Percentiles rank a stretch among this genome's conserved stretches.
These are phyloP conservation scores for Cheilosia soror DNA, from an alignment of 2,888 invertebrate species.

Conservation along the genomic window DNA sequence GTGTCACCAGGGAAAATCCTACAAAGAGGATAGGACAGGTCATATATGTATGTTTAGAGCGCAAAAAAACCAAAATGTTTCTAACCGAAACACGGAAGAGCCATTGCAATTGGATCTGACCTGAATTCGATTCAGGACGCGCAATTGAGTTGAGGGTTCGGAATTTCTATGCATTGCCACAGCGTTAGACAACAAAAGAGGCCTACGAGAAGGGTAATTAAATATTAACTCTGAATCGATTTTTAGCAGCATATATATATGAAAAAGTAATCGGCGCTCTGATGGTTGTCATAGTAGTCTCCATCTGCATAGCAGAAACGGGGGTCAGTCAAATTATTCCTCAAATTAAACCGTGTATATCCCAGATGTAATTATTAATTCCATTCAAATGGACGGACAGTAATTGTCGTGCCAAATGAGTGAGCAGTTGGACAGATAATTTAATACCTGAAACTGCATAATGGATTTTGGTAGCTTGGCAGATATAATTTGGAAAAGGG, in stretches of 20 bases:
- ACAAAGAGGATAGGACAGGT: slow-evolving; percentile 56
- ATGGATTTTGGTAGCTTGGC: too few relatives aligned
- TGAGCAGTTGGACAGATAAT: too few relatives aligned
- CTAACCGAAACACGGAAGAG: slow-evolving; percentile 56
- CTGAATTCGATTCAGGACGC: slow-evolving; percentile 58
- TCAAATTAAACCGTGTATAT: not conserved
- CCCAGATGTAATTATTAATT: slow-evolving; percentile 49
- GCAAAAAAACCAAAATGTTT: slow-evolving; percentile 5
- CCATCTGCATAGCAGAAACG: slow-evolving; percentile 20
- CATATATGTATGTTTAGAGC: slow-evolving; percentile 4
- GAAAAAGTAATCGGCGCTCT: slow-evolving; percentile 35
- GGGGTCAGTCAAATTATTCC: not conserved
- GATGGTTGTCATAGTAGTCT: not conserved
- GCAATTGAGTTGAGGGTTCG: slow-evolving; percentile 64
- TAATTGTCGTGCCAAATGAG: too few relatives aligned
- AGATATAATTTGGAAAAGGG: too few relatives aligned
- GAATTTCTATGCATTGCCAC: slow-evolving; percentile 17
- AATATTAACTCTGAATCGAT: slow-evolving; percentile 71
- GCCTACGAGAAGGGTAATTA: slow-evolving; percentile 56
- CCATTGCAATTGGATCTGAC: slow-evolving; percentile 68
- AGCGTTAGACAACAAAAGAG: slow-evolving; percentile 28
- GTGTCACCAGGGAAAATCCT: slow-evolving; percentile 65
- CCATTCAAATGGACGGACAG: slow-evolving; percentile 41
- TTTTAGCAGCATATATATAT: slow-evolving; percentile 12
- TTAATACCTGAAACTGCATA: too few relatives aligned